These are phyloP conservation scores for Drosophila infuscata DNA, from an alignment of 2,888 invertebrate genomes.

Conservation along the genomic window DNA sequence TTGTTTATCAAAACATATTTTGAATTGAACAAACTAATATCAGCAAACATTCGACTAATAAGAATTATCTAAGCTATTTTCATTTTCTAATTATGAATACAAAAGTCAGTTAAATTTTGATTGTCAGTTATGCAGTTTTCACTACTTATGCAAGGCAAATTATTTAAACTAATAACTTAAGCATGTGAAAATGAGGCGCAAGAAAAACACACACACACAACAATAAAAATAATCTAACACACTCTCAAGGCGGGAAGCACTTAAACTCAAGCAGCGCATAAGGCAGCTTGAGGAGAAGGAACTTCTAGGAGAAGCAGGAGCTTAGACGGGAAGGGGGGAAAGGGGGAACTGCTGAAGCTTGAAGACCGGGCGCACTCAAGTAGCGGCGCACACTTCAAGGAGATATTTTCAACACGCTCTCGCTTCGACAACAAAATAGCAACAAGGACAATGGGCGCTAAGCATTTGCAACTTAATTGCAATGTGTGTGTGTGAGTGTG, in stretches of 20 bases:
- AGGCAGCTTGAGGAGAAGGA: constrained; percentile 23
- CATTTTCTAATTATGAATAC: constrained; percentile 24
- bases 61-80: constrained; percentile 15
- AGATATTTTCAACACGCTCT: constrained; percentile 69
- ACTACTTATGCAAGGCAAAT: constrained; percentile 57
- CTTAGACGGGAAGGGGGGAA: not conserved
- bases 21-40: not conserved
- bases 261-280: constrained; percentile 52
- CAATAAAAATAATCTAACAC: constrained; percentile 67
- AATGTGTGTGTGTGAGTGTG: constrained; percentile 46
- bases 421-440: constrained; percentile 57
- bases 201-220: constrained; percentile 33
- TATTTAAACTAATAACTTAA: constrained; percentile 76
- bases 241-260: constrained; percentile 60
- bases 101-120: constrained; percentile 30
- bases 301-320: constrained; percentile 8
- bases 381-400: constrained; percentile 69
- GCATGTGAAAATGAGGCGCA: constrained; percentile 55
- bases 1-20: not conserved
- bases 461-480: constrained; percentile 75
- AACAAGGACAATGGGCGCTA: constrained; percentile 66
- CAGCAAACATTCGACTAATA: not conserved
- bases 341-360: not conserved
- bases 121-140: constrained; percentile 22
- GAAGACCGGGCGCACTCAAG: constrained; percentile 58